Evolutionary conservation across 92 coral and sea anemone genomes (phyloP), one percentile per base, ranked within the genome.

Genomic region (Porites lobata): DNA sequence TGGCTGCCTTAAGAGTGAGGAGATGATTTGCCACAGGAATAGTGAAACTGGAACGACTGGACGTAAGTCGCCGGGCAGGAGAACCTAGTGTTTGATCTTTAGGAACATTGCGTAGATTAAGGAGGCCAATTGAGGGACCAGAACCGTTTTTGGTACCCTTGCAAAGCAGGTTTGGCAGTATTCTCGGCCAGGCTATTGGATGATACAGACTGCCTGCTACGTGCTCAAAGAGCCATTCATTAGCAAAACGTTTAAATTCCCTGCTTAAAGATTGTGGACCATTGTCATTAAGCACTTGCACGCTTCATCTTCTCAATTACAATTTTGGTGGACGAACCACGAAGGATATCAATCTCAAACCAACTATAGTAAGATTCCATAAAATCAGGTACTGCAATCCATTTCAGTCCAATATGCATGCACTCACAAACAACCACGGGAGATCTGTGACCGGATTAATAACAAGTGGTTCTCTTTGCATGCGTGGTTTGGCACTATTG

Each of bases 51-150:
- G 65, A 9, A 6, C 17, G 65, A 2, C 65, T 61, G 19, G 65
- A 61, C 65, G 17, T 61, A 0, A 61, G 65, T 61, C 59, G 14
- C 59, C 14, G 14, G 59, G 59, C 87, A 71, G 90, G 93, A 22
- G 79, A 79, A 77, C 83, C 93, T 17, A 84, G 86, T 14, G 50
- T 56, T 50, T 50, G 56, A 52, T 89, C 86, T 1, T 82, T 9
- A 24, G 89, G 86, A 21, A 82, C 65, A 72, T 89, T 84, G 15
- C 77, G 6, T 9, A 77, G 86, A 56, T 89, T 61, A 9, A 61
- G 65, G 7, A 61, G 17, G 65, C 65, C 65, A 61, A 61, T 17
- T 17, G 18, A 19, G 7, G 82, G 86, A 61, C 18, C 65, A 61
- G 65, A 9, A 61, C 20, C 65, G 18, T 61, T n/a, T 15, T 57